Percentiles rank a stretch among this genome's conserved stretches.
Conservation (phyloP, 2,888 invertebrate species). For the Oasisia sp. region DNA sequence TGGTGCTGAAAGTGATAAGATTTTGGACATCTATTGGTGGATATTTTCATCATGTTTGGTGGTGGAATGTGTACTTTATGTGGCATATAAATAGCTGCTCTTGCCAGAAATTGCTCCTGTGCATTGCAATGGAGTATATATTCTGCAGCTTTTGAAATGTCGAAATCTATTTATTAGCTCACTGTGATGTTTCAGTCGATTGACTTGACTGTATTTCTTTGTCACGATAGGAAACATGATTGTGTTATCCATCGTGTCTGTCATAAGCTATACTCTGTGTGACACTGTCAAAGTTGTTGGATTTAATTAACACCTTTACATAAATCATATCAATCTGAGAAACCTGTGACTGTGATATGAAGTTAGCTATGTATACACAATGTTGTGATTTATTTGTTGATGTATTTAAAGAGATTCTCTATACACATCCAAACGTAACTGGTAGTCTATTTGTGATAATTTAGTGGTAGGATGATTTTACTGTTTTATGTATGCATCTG, state of each 20-base stretch:
- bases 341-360: not conserved
- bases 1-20: not conserved
- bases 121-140: not conserved
- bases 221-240: not conserved
- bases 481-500: not conserved
- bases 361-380: not conserved
- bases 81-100: not conserved
- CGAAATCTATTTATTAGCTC: not conserved
- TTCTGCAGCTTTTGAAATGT: not conserved
- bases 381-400: not conserved
- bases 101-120: not conserved
- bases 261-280: not conserved
- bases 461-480: not conserved
- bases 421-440: too few species aligned
- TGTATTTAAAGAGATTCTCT: not conserved
- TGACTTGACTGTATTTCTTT: not conserved
- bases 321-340: not conserved
- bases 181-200: not conserved
- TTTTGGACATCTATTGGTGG: not conserved
- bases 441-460: not conserved
- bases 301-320: not conserved
- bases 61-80: not conserved
- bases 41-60: not conserved
- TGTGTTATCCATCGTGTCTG: not conserved
- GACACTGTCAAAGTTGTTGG: not conserved